Evolutionary conservation across 2,113 vertebrate species (phyloP).

Genomic region (Vulpes ferrilata): DNA sequence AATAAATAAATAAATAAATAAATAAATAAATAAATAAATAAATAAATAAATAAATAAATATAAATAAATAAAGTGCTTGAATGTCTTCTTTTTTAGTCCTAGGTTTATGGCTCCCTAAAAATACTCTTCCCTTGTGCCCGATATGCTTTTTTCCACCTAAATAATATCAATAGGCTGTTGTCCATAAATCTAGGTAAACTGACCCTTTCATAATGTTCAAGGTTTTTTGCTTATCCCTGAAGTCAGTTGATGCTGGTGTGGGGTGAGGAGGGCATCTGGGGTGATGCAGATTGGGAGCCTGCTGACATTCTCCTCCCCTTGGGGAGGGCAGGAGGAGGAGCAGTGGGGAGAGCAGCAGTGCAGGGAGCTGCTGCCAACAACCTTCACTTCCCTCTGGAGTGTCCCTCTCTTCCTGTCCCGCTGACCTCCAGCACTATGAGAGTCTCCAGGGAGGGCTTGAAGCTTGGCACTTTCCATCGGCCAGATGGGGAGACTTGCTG

Average conservation of each 20-base stretch:
- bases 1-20: background rate
- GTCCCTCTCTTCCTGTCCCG: background rate
- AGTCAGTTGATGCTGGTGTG: background rate
- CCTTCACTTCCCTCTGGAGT: background rate
- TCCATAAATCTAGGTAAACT: background rate
- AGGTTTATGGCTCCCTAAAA: slow-evolving; percentile 15
- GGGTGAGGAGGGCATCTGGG: background rate
- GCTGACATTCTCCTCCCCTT: background rate
- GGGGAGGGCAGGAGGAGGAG: background rate
- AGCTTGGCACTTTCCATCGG: background rate
- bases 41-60: too few relatives aligned
- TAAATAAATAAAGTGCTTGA: background rate
- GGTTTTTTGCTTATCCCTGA: background rate
- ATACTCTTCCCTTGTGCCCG: background rate
- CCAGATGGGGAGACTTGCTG: background rate
- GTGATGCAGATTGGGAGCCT: background rate
- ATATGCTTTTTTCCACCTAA: background rate
- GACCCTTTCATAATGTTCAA: slow-evolving; percentile 21
- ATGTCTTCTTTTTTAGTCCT: background rate
- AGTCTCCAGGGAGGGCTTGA: background rate
- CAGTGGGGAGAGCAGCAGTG: background rate
- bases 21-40: too few relatives aligned
- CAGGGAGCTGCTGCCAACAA: background rate
- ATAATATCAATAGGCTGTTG: background rate
- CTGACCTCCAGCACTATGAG: background rate